Evolutionary conservation across 2,888 invertebrate genomes (phyloP), one percentile per base, ranked within the genome.

Genomic region (Chirona hameri): DNA sequence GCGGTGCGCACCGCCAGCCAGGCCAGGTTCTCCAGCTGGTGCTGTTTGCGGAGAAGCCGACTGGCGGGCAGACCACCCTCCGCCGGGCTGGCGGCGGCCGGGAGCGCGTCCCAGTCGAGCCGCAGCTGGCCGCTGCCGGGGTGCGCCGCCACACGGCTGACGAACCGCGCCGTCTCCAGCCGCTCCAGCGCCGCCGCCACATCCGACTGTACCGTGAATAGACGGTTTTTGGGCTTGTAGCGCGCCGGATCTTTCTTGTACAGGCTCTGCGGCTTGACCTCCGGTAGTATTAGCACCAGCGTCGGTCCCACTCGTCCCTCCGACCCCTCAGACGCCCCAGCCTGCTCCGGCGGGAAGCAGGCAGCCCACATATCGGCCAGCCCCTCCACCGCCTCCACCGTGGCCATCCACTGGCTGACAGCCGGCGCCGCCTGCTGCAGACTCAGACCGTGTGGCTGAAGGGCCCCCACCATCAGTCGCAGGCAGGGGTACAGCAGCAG

Each of bases 21-120:
- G 29, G 92, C 92, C 85, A 98, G 89, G 88, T 94, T 97, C 88
- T 96, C 94, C 69, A 98, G 88, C 87, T 98, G 98, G 85, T 96
- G 92, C 60, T 93, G 92, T 89, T 98, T 98, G 82, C 95, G 90
- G 29, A 90, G 88, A 15, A 93, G 90, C 83, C 97, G 91, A 52
- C 91, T 90, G 85, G 90, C 89, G 0, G 97, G 97, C 82, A 97
- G 89, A 79, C 94, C 92, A 0, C 95, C 95, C 83, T 93, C 93
- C 86, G 91, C 91, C 10, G 96, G 96, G 86, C 93, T 93, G 0
- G 93, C 93, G 24, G 92, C 92, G 65, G 91, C 88, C 0, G 96
- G 96, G 81, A 96, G 90, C 27, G 89, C 86, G 12, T 89, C 87
- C 95, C 96, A 96, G 86, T 93, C 90, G 76, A 89, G 85, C 82